A percentile compares a stretch with the other conserved stretches of the same genome.
Evolutionary conservation across 2,888 invertebrate genomes (phyloP).

Genomic region (Sphaerophoria taeniata): DNA sequence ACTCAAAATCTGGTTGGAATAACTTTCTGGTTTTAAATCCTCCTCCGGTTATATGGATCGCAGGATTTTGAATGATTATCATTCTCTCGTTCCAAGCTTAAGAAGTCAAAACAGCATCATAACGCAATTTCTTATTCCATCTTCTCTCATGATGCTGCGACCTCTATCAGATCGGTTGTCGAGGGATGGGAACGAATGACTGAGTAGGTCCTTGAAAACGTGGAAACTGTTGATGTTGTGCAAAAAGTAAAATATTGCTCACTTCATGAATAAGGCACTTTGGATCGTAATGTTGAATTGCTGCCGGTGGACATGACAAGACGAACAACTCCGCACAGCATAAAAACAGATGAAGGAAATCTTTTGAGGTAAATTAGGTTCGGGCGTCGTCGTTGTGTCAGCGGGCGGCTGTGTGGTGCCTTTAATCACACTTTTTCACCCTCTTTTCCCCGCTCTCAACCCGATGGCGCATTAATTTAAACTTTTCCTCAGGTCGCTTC

Average conservation of each 20-base stretch:
- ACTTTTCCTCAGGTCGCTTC: conserved; percentile 37
- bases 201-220: conserved; percentile 15
- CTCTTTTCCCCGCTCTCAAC: background rate
- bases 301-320: conserved; percentile 33
- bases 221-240: conserved; percentile 9
- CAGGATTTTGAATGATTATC: conserved; percentile 51
- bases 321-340: conserved; percentile 37
- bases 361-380: background rate
- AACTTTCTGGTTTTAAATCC: conserved; percentile 9
- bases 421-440: background rate
- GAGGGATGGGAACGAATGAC: background rate
- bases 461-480: conserved; percentile 54
- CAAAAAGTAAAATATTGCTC: conserved; percentile 41
- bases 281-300: conserved; percentile 21
- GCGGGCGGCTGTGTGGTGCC: background rate
- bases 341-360: conserved; percentile 19
- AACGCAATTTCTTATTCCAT: no score
- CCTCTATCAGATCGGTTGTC: background rate
- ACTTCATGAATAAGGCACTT: conserved; percentile 40
- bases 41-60: conserved; percentile 45
- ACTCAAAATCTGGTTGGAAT: conserved; percentile 17
- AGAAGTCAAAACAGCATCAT: conserved; percentile 36
- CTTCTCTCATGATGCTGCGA: background rate
- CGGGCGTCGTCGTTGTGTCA: background rate
- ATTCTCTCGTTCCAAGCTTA: conserved; percentile 27